Evolutionary conservation across 2,797 vertebrate species (phyloP).

Genomic region (Dendrocincla fuliginosa): DNA sequence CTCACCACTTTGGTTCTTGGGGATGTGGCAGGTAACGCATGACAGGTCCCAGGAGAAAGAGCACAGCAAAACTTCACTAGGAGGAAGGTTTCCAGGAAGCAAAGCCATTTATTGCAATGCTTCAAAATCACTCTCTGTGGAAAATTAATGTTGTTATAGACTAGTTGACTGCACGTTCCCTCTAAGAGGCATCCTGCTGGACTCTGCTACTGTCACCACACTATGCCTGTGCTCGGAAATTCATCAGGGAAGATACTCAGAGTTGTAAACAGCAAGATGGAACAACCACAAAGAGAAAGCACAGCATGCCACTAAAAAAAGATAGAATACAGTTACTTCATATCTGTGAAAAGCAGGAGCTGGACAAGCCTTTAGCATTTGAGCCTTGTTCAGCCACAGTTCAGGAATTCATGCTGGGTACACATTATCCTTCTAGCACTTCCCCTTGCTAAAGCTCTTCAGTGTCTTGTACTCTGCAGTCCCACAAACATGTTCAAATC

Average conservation of each 20-base stretch:
- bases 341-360: neutral
- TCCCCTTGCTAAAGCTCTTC: neutral
- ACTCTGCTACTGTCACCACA: neutral
- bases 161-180: neutral
- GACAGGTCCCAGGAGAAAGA: neutral
- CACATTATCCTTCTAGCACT: neutral
- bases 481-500: neutral
- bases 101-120: neutral
- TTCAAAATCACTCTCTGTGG: neutral
- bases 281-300: neutral
- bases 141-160: neutral
- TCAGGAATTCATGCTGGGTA: neutral
- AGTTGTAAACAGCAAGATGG: neutral
- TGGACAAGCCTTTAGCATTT: neutral
- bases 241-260: neutral
- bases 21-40: accelerated
- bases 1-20: neutral
- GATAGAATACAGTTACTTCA: neutral
- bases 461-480: neutral
- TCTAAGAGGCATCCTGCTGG: neutral
- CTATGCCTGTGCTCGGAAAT: neutral
- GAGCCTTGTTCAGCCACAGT: neutral
- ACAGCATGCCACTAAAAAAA: accelerated
- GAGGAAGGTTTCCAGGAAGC: neutral
- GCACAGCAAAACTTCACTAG: neutral